A percentile compares a stretch with the other conserved stretches of the same genome.
phyloP scores from a whole-genome alignment of 1,140 invertebrate species.

The Melitaea cinxia region DNA sequence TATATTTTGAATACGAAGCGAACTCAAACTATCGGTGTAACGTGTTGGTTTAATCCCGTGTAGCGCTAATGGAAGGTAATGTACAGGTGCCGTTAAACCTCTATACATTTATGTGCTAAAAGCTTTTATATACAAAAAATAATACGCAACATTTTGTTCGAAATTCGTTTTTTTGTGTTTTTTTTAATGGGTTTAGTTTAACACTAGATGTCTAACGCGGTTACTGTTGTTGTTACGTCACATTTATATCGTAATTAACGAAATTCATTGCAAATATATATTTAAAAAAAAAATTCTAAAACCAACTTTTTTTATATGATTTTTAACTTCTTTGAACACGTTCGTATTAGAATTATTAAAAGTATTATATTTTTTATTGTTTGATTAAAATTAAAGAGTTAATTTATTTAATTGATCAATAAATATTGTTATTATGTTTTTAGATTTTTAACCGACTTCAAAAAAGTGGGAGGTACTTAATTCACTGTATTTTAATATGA shows the following conservation, averaged over 20 bases:
- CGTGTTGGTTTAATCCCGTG: conserved; percentile 56
- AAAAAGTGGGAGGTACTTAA: too few species aligned
- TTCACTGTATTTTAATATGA: too few species aligned
- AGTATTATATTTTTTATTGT: conserved; percentile 46
- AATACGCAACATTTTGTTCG: not conserved
- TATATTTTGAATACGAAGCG: conserved; percentile 23
- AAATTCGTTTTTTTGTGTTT: not conserved
- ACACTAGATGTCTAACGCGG: not conserved
- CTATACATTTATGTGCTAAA: conserved; percentile 21
- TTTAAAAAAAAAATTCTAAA: conserved; percentile 65
- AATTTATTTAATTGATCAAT: not conserved
- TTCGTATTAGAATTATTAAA: conserved; percentile 67
- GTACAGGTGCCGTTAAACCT: conserved; percentile 32
- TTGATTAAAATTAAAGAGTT: not conserved
- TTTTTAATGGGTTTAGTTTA: not conserved
- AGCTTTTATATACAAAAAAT: conserved; percentile 23
- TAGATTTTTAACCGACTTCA: too few species aligned
- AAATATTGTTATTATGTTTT: not conserved
- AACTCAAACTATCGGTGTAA: conserved; percentile 36
- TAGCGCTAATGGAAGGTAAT: conserved; percentile 67
- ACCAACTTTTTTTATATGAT: conserved; percentile 68
- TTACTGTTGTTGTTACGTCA: not conserved
- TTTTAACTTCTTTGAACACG: conserved; percentile 53
- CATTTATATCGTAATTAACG: conserved; percentile 44
- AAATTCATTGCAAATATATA: conserved; percentile 63